phyloP scores from a whole-genome alignment of 2,797 vertebrate species.

The Artibeus lituratus region DNA sequence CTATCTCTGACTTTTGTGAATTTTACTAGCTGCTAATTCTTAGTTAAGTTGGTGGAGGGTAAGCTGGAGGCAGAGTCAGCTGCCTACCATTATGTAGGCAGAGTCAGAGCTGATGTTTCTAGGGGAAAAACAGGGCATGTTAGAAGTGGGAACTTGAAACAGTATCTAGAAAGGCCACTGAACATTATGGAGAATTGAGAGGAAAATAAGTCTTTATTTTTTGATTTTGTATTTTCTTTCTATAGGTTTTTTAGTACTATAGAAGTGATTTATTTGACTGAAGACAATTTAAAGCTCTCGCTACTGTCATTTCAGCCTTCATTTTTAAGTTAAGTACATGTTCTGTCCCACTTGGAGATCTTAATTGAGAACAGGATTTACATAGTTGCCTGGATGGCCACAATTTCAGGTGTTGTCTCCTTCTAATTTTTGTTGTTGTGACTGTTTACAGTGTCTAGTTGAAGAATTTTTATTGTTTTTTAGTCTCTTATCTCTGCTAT shows the following conservation, averaged over 20 bases:
- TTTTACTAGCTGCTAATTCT: not conserved
- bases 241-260: not conserved
- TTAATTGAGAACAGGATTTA: not conserved
- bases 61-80: not conserved
- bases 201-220: conserved; percentile 17
- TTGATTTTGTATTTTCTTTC: not conserved
- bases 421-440: not conserved
- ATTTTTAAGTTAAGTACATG: not conserved
- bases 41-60: not conserved
- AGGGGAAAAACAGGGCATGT: not conserved
- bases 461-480: not conserved
- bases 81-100: not conserved
- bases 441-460: not conserved
- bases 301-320: not conserved
- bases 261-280: conserved; percentile 32
- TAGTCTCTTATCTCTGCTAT: not conserved
- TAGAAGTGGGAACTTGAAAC: not conserved
- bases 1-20: not conserved
- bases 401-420: not conserved
- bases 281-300: not conserved
- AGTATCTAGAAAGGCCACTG: not conserved
- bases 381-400: not conserved
- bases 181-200: not conserved
- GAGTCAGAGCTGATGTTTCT: not conserved
- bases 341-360: not conserved